Base-by-base conservation (phyloP, 1,140 invertebrate species). In the Trichoplusia ni region DNA sequence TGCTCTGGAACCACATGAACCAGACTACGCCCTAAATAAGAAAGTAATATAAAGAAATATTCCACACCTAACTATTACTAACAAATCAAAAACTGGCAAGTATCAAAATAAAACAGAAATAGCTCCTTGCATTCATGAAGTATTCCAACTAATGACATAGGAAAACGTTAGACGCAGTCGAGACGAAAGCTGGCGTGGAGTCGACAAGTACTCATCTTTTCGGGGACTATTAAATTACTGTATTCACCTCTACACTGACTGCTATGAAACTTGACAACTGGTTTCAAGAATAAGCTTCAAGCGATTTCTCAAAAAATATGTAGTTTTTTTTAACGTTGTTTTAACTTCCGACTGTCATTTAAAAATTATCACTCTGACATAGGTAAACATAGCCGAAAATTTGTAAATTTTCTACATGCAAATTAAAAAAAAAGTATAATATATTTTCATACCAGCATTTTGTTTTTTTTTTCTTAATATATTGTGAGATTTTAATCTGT, bases 191-290 rank as follows among this genome's bases (percentile, higher is more conserved):
- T 47, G 37, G 33, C 35, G 40, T 61, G 14, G 23, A 59, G 37
- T 67, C 59, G 64, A 59, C 65, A 68, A 66, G 54, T 58, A 56
- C 53, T 72, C 73, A 65, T 75, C 65, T 73, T 68, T 70, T 69
- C 46, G 63, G 40, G 59, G 37, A 70, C 62, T 73, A 70, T 75
- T 70, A 75, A 73, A 75, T 73, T 75, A 73, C 63, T 73, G 67
- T 75, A 71, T 75, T 75, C 61, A 69, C 60, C 56, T 67, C 54
- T 21, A 47, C 63, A 42, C 59, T 23, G 27, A 18, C 29, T 59
- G 64, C 21, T 65, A 53, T 44, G 64, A 29, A 61, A 67, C 62
- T 27, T 35, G 49, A 31, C 21, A 35, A 8, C 9, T 35, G 42
- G 58, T 35, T 16, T 44, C 58, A 72, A 58, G 31, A 6, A 56